A percentile compares a stretch with the other conserved stretches of the same genome.
Conservation (phyloP, 2,113 vertebrate species). For the Tympanuchus pallidicinctus region DNA sequence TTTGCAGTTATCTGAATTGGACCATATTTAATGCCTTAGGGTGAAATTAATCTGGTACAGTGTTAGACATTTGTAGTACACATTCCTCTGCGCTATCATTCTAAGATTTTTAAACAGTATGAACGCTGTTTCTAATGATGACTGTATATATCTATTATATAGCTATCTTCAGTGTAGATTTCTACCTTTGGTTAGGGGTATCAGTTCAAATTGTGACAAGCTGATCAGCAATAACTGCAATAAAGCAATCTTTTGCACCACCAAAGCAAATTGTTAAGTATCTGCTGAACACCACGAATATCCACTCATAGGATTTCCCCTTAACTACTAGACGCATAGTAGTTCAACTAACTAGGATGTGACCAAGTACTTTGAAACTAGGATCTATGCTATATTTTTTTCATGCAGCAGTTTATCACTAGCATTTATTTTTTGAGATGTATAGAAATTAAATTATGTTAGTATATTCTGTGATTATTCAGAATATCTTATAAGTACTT, state of each 20-base stretch:
- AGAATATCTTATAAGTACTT: background rate
- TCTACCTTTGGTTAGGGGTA: background rate
- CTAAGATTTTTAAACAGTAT: background rate
- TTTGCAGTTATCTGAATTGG: background rate
- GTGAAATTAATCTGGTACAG: background rate
- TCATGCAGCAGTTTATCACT: background rate
- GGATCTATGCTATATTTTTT: background rate
- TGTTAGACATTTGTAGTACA: background rate
- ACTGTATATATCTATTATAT: background rate
- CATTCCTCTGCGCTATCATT: background rate
- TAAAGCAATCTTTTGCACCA: background rate
- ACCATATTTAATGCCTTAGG: background rate
- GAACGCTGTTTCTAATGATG: background rate
- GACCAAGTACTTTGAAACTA: background rate
- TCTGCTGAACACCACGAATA: background rate
- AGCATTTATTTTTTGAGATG: background rate
- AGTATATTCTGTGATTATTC: background rate
- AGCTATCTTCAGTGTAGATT: background rate
- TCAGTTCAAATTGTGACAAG: background rate
- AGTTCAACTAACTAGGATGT: background rate
- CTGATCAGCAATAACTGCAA: background rate
- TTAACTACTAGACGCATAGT: background rate
- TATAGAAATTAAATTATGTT: background rate
- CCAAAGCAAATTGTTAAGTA: background rate
- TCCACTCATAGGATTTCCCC: background rate